Evolutionary conservation across 2,888 invertebrate genomes (phyloP), one percentile per base, ranked within the genome.

Genomic region (Masnerella sp.): DNA sequence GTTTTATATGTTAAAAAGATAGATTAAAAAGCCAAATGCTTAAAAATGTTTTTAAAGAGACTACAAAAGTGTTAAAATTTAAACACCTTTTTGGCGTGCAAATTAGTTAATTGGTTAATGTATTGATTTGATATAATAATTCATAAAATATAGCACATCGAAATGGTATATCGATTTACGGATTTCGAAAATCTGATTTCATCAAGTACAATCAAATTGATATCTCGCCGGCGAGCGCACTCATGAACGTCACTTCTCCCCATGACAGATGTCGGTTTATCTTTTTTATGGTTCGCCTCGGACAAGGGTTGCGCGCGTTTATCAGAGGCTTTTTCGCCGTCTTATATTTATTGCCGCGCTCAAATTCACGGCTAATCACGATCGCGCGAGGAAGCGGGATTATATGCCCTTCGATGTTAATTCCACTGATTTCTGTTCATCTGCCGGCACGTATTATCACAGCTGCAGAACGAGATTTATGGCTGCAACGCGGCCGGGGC

Each of bases 381-480:
- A 47, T 49, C 56, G 36, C 28, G 14, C 51, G 25, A 61, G 62
- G 25, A 54, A 45, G 54, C 38, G 28, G 62, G 54, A 62, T 56
- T 70, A 52, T 38, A 17, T 54, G 58, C 58, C 64, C 45, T 64
- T 58, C 71, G 42, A 62, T 64, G 56, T 71, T 58, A 71, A 71
- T 64, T 71, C 71, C 9, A 38, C 64, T 52, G 71, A 71, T 58
- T 71, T 62, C 71, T 64, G 61, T 62, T 70, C 61, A 45, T 61
- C 59, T 61, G 58, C 38, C 47, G 22, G 36, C 47, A 32, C 20
- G 38, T 62, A 70, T 62, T 54, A 70, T 70, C 70, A 70, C 70
- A 70, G 62, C 70, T 70, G 70, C 62, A 38, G 62, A 62, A 62
- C 40, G 42, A 70, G 69, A 69, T 69, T 69, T 69, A 69, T 61